These are phyloP conservation scores for Idris sp. DNA, from an alignment of 1,140 invertebrate genomes.

Conservation along the genomic window DNA sequence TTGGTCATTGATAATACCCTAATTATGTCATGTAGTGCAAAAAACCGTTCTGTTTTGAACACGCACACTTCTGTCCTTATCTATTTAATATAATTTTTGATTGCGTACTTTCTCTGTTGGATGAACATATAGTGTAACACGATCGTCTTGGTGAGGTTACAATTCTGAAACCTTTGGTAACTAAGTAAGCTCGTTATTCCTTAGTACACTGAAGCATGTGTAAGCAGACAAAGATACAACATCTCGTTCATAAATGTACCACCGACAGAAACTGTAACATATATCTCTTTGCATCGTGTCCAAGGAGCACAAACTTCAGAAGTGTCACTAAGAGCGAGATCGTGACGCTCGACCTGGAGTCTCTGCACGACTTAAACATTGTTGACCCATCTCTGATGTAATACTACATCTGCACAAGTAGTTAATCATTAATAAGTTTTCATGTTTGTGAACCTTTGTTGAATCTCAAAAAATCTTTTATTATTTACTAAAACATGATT, in stretches of 20 bases:
- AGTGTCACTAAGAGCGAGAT: slow-evolving; percentile 76
- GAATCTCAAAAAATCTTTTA: too few species aligned
- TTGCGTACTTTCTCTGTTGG: slow-evolving; percentile 11
- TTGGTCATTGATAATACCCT: slow-evolving; percentile 7
- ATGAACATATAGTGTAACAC: slow-evolving; percentile 29
- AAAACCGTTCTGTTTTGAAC: slow-evolving; percentile 13
- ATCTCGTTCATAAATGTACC: slow-evolving; percentile 41
- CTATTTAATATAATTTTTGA: too few species aligned
- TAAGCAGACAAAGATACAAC: slow-evolving; percentile 11
- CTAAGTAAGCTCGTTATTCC: slow-evolving; percentile 54
- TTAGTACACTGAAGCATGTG: slow-evolving; percentile 13
- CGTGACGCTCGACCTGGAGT: slow-evolving; percentile 68
- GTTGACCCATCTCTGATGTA: slow-evolving; percentile 76
- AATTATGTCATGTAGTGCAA: slow-evolving; percentile 25
- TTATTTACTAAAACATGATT: too few species aligned
- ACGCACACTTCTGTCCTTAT: too few species aligned
- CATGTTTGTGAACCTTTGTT: background rate
- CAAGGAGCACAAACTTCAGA: slow-evolving; percentile 76
- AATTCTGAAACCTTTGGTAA: slow-evolving; percentile 66
- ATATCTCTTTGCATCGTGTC: slow-evolving; percentile 69
- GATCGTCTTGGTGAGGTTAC: slow-evolving; percentile 50
- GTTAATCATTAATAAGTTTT: slow-evolving; percentile 60
- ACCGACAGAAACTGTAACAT: slow-evolving; percentile 56
- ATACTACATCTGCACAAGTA: slow-evolving; percentile 67
- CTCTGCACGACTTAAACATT: slow-evolving; percentile 72